Evolutionary conservation across 2,888 invertebrate genomes (phyloP), one percentile per base, ranked within the genome.

Genomic region (Galeopsomyia nigrocyanea): DNA sequence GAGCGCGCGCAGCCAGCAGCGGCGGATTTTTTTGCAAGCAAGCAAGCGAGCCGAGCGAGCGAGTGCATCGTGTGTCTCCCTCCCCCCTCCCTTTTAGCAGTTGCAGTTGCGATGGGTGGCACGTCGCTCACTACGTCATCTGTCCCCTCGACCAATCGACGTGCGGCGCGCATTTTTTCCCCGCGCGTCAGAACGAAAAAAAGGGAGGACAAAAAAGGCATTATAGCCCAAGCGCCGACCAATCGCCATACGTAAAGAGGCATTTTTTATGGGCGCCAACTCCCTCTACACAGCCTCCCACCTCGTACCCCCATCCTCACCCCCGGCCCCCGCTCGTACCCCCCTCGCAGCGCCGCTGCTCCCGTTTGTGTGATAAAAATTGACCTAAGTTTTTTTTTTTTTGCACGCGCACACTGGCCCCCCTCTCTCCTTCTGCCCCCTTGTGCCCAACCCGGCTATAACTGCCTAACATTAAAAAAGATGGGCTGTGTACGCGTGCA

Each of bases 171-270:
- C 82, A 83, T 84, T 86, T 86, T 86, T 85, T 83, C 81, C 85
- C 82, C 84, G 79, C 80, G 79, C 78, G 78, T 84, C 79, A 21
- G 68, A 66, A 61, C 50, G 82, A 79, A 81, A 83, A 82, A 84
- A 83, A 82, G 81, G 78, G 78, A 78, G 79, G 78, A 77, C 76
- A 77, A 80, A 81, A 81, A 80, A 81, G 82, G 83, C 83, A 86
- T 85, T 84, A 86, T 84, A 46, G 46, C 46, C 19, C 50, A 16
- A 17, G 47, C 49, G 3, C 81, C 83, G 85, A 85, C 86, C 86
- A 86, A 86, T 86, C 86, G 85, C 86, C 85, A 86, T 86, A 86
- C 85, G 86, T 86, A 86, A 86, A 86, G 86, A 86, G 85, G 86
- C 84, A 86, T 86, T 86, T 86, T 86, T 86, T 86, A 86, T 86